Evolutionary conservation across 2,888 invertebrate genomes (phyloP), one percentile per base, ranked within the genome.

Genomic region (Polyommatus icarus): DNA sequence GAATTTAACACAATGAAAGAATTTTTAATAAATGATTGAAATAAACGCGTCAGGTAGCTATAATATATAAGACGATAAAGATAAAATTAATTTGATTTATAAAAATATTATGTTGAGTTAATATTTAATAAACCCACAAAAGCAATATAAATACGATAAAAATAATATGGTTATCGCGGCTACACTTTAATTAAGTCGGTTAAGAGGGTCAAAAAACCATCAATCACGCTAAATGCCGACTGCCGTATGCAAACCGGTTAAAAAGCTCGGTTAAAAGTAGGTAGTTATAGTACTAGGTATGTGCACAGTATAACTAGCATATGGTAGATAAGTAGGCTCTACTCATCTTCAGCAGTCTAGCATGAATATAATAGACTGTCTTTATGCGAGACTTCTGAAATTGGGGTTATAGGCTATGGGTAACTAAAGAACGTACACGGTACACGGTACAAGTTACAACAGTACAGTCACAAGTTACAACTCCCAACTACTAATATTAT

Each of bases 141-240:
- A 61, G 36, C 71, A 71, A 32, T 36, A 71, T 73, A 46, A 73
- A 50, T 24, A 73, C 50, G 6, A 46, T 73, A 24, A 20, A 59
- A 61, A 4, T 29, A 32, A 54, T 75, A 54, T 32, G 46, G 46
- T 73, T 54, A 75, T 54, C 54, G 75, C 15, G 75, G 54, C 20
- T 54, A 54, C 54, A 50, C 32, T 75, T 75, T 54, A 75, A 75
- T 75, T 29, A 54, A 75, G 75, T 75, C 24, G 29, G 50, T 18
- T 46, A 75, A 75, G 75, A 54, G 75, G 54, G 54, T 75, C 29
- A 54, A 54, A 75, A n/a, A 72, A 24, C n/a, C 46, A 75, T 75
- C 32, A 24, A 75, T 54, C 75, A 75, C 75, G 75, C 54, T 15
- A 29, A 24, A 36, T 75, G 29, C 54, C 54, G 29, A 50, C 15